A percentile compares a stretch with the other conserved stretches of the same genome.
phyloP scores from a whole-genome alignment of 2,113 vertebrate species.

The Romanogobio albipinnatus region DNA sequence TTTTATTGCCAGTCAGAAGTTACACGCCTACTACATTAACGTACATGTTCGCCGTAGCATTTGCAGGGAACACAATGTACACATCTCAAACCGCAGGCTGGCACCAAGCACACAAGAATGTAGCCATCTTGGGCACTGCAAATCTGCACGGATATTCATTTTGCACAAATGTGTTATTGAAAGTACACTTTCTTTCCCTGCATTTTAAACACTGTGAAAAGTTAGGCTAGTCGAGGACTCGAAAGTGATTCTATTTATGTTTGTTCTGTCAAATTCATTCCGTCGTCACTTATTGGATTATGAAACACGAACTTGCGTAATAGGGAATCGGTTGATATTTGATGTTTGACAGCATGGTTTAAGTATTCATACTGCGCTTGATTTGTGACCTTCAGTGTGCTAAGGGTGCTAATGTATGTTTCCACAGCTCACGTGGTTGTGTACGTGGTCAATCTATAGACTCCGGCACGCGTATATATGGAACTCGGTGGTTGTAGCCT shows the following conservation, averaged over 20 bases:
- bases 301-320: slow-evolving; percentile 34
- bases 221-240: not conserved
- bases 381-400: slow-evolving; percentile 66
- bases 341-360: not conserved
- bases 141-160: not conserved
- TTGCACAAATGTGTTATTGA: not conserved
- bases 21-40: not conserved
- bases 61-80: not conserved
- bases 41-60: not conserved
- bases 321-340: not conserved
- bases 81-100: not conserved
- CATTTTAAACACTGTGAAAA: not conserved
- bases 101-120: not conserved
- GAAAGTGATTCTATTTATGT: not conserved
- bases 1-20: not conserved
- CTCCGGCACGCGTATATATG: not conserved
- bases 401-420: slow-evolving; percentile 48
- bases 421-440: slow-evolving; percentile 63
- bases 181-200: too few relatives aligned
- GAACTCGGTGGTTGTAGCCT: not conserved
- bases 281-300: slow-evolving; percentile 2
- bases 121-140: slow-evolving; percentile 11
- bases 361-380: not conserved
- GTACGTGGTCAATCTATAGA: slow-evolving; percentile 18
- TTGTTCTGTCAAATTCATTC: not conserved